phyloP scores from a whole-genome alignment of 2,888 invertebrate species.

The Lymantria monacha region DNA sequence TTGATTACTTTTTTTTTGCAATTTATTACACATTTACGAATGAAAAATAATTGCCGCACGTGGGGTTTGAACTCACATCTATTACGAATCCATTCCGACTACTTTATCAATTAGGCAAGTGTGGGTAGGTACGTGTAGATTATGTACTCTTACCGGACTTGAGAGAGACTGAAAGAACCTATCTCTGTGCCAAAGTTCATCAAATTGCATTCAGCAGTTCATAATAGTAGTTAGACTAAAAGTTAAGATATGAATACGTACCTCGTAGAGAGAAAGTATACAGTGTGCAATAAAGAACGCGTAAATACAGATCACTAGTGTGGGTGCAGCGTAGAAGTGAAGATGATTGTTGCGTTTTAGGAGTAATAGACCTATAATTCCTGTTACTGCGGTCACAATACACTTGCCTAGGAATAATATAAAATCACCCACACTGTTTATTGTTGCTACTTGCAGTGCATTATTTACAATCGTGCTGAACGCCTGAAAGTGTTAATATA shows the following conservation, averaged over 20 bases:
- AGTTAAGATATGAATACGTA: conserved; percentile 57
- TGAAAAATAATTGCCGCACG: no score
- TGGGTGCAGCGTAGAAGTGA: conserved; percentile 93
- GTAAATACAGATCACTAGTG: conserved; percentile 91
- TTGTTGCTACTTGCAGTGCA: conserved; percentile 93
- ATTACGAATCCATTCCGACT: no score
- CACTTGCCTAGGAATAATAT: conserved; percentile 93
- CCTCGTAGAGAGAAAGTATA: conserved; percentile 96
- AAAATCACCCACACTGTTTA: conserved; percentile 96
- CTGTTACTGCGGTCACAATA: conserved; percentile 91
- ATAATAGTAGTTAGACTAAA: no score
- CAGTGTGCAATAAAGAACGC: conserved; percentile 97
- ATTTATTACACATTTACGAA: no score
- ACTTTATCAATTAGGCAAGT: no score
- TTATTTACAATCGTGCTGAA: conserved; percentile 92
- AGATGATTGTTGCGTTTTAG: conserved; percentile 88
- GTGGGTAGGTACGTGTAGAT: no score
- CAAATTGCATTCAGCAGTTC: no score
- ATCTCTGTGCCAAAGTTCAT: no score
- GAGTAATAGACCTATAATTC: conserved; percentile 87
- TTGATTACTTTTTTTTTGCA: no score
- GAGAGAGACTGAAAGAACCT: no score
- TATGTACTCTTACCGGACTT: no score
- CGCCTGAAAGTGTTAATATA: conserved; percentile 81
- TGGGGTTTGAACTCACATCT: no score